Conservation (phyloP, 2,113 vertebrate genomes). For the Cottus gobio region DNA sequence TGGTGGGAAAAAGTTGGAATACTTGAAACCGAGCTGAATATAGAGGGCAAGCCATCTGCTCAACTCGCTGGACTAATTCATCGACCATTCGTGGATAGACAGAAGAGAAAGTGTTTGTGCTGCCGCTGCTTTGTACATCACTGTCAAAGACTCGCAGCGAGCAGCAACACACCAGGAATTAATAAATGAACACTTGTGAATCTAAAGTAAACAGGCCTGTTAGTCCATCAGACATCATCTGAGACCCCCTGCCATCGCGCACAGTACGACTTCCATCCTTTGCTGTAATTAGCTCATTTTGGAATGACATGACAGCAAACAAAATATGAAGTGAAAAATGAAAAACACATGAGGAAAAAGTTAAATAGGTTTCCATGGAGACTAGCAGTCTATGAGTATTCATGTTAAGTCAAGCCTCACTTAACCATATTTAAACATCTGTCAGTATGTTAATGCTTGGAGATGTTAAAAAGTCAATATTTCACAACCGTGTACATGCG, state of each 20-base stretch:
- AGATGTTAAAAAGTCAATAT: conserved; percentile 12
- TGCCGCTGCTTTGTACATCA: conserved; percentile 34
- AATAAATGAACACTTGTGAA: conserved; percentile 70
- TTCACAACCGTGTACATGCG: background rate
- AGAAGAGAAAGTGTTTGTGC: conserved; percentile 6
- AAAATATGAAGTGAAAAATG: conserved; percentile 66
- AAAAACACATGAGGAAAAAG: conserved; percentile 50
- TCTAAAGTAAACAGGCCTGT: conserved; percentile 77
- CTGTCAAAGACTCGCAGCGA: conserved; percentile 60
- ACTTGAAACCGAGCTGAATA: conserved; percentile 30
- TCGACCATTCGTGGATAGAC: conserved; percentile 21
- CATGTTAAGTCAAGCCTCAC: conserved; percentile 18
- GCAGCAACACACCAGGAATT: conserved; percentile 67
- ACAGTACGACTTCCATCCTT: conserved; percentile 59
- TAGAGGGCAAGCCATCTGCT: conserved; percentile 47
- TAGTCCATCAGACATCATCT: conserved; percentile 78
- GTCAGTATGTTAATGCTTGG: conserved; percentile 4
- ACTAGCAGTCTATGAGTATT: conserved; percentile 26
- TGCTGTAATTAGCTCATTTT: conserved; percentile 81
- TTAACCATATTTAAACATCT: conserved; percentile 33
- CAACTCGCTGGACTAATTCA: conserved; percentile 16
- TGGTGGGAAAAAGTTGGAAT: conserved; percentile 34
- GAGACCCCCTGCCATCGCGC: conserved; percentile 70
- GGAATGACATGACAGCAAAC: conserved; percentile 71
- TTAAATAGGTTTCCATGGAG: conserved; percentile 52